Conservation (phyloP, 2,797 vertebrate genomes). For the Buceros bicornis region DNA sequence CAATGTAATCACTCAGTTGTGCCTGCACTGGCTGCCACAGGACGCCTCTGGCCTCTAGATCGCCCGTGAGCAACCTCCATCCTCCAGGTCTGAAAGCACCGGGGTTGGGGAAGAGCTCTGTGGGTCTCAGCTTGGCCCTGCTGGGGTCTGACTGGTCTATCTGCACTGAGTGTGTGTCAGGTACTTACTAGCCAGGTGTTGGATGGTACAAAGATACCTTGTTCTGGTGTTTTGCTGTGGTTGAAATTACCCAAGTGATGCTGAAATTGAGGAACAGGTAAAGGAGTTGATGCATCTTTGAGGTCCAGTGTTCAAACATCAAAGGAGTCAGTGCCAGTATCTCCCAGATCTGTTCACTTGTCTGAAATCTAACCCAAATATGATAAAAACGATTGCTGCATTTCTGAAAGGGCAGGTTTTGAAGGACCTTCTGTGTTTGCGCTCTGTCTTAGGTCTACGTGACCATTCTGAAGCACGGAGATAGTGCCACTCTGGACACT, state of each 20-base stretch:
- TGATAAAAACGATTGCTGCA: fast-evolving
- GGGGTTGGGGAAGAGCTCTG: not conserved
- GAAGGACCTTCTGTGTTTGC: not conserved
- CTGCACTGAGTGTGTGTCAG: not conserved
- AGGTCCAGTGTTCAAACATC: not conserved
- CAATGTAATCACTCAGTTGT: not conserved
- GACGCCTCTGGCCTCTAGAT: not conserved
- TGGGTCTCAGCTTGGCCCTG: not conserved
- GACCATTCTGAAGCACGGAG: conserved; percentile 95
- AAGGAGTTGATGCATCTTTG: not conserved
- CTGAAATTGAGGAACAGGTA: not conserved
- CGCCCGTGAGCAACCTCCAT: not conserved
- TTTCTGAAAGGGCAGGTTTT: not conserved
- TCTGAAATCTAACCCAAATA: not conserved
- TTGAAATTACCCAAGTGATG: not conserved
- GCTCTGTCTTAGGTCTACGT: conserved; percentile 89
- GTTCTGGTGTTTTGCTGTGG: not conserved
- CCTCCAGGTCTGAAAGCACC: not conserved
- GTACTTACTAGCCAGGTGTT: not conserved
- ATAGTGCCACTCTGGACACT: conserved; percentile 90
- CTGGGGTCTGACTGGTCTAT: not conserved
- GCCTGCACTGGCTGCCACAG: not conserved
- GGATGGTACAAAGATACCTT: not conserved
- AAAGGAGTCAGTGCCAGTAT: not conserved
- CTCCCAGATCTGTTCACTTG: not conserved